These are phyloP conservation scores for Drosophila pegasa DNA, from an alignment of 2,888 invertebrate genomes.

Conservation along the genomic window DNA sequence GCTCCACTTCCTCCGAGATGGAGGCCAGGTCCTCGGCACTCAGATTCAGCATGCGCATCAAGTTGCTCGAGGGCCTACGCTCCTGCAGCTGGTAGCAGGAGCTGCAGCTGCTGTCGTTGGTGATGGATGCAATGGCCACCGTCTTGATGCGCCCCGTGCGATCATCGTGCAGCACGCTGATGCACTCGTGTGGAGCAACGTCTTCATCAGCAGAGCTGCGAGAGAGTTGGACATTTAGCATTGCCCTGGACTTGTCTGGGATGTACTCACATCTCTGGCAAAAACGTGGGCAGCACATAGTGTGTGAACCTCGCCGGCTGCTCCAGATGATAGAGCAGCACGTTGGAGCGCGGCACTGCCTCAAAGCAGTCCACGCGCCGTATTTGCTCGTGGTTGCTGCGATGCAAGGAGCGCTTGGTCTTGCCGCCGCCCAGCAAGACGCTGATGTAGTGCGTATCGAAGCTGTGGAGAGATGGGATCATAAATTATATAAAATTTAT, in stretches of 20 bases:
- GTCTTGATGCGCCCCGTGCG: conserved; percentile 86
- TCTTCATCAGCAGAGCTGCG: conserved; percentile 15
- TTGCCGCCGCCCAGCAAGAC: conserved; percentile 89
- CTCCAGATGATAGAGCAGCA: conserved; percentile 88
- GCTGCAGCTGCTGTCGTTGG: conserved; percentile 59
- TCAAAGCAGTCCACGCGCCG: conserved; percentile 87
- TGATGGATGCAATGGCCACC: conserved; percentile 84
- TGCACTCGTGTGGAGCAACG: conserved; percentile 86
- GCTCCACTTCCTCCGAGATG: conserved; percentile 72
- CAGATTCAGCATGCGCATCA: conserved; percentile 64
- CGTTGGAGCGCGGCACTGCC: conserved; percentile 87
- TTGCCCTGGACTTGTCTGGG: rapidly evolving
- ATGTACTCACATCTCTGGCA: conserved; percentile 86
- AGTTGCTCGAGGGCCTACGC: conserved; percentile 58
- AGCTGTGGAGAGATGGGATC: conserved; percentile 85
- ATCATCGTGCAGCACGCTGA: conserved; percentile 88
- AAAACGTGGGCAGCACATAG: conserved; percentile 88
- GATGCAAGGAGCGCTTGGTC: conserved; percentile 86
- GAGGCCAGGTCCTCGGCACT: conserved; percentile 76
- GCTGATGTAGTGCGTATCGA: conserved; percentile 87
- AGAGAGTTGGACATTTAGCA: rapidly evolving
- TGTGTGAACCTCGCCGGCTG: conserved; percentile 87
- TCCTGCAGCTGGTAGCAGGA: conserved; percentile 80
- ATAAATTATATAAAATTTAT: no score
- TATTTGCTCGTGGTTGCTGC: conserved; percentile 90